Evolutionary conservation across 2,797 vertebrate genomes (phyloP), one percentile per base, ranked within the genome.

Genomic region (Triplophysa yarkandensis): DNA sequence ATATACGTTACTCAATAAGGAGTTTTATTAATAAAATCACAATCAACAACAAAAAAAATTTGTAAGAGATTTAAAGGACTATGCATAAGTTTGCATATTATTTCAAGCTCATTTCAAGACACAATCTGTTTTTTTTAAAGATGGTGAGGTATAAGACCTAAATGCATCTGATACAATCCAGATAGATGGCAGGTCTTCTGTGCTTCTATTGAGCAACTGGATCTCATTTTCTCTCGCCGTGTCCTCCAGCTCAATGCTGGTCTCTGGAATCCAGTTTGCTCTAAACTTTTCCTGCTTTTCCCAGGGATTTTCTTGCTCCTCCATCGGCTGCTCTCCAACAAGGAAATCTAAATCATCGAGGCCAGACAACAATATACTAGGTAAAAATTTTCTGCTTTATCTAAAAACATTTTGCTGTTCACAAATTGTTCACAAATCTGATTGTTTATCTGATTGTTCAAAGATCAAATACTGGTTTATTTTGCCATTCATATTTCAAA

Each of bases 251-350:
- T 81, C 73, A 9, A 77, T 13, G 34, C 54, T 78, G 58, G 64
- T 67, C 43, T 81, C 80, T 4, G 80, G 77, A 50, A 0, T 64
- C 83, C 58, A 72, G 54, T 76, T 0, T 0, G 30, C 21, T 76
- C 66, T 62, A 61, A 82, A 79, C 44, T 83, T 79, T 19, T 73
- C 58, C 36, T 14, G 74, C 39, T 81, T 81, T 81, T 89, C 60
- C 57, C 57, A 74, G 34, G 4, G 52, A 23, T 19, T 78, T 74
- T 75, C 84, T 72, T 23, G 43, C 78, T 23, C 82, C 62, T 90
- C 88, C 60, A 90, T 89, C 0, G 61, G 67, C 79, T 92, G 92
- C 28, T 87, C 88, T 13, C 93, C 91, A 0, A 94, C 92, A 0
- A 84, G 86, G 89, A 89, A 93, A 71, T 93, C 92, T 93, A 80